phyloP scores from a whole-genome alignment of 2,888 invertebrate species.

The Hemithea aestivaria region DNA sequence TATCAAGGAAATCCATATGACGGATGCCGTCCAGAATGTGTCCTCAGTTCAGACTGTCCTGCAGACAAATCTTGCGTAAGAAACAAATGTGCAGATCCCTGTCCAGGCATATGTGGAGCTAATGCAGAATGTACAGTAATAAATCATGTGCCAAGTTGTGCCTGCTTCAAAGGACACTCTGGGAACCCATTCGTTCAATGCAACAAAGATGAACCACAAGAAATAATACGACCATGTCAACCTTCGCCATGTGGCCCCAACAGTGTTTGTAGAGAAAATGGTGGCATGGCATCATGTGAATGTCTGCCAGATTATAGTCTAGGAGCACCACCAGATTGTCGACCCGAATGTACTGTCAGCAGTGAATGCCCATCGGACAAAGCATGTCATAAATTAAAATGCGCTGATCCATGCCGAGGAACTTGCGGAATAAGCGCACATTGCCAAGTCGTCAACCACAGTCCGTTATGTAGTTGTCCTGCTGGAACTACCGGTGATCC shows the following conservation, averaged over 20 bases:
- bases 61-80: slow-evolving; percentile 89
- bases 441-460: slow-evolving; percentile 89
- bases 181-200: slow-evolving; percentile 84
- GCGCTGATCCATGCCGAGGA: slow-evolving; percentile 87
- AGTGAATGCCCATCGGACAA: slow-evolving; percentile 86
- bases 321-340: slow-evolving; percentile 85
- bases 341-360: slow-evolving; percentile 88
- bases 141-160: slow-evolving; percentile 92
- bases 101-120: slow-evolving; percentile 90
- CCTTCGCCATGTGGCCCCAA: slow-evolving; percentile 89
- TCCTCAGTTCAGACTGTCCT: slow-evolving; percentile 90
- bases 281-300: slow-evolving; percentile 86
- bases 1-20: slow-evolving; percentile 93
- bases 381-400: slow-evolving; percentile 88
- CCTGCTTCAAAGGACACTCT: slow-evolving; percentile 84
- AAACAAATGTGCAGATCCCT: slow-evolving; percentile 92
- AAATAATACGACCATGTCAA: slow-evolving; percentile 81
- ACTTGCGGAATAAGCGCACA: slow-evolving; percentile 85
- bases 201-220: slow-evolving; percentile 45
- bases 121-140: slow-evolving; percentile 91
- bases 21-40: slow-evolving; percentile 92
- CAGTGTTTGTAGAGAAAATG: slow-evolving; percentile 86
- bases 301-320: slow-evolving; percentile 83
- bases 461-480: slow-evolving; percentile 87
- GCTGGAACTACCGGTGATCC: slow-evolving; percentile 83